A percentile compares a stretch with the other conserved stretches of the same genome.
These are phyloP conservation scores for Rutpela maculata DNA, from an alignment of 2,888 invertebrate species.

Conservation along the genomic window DNA sequence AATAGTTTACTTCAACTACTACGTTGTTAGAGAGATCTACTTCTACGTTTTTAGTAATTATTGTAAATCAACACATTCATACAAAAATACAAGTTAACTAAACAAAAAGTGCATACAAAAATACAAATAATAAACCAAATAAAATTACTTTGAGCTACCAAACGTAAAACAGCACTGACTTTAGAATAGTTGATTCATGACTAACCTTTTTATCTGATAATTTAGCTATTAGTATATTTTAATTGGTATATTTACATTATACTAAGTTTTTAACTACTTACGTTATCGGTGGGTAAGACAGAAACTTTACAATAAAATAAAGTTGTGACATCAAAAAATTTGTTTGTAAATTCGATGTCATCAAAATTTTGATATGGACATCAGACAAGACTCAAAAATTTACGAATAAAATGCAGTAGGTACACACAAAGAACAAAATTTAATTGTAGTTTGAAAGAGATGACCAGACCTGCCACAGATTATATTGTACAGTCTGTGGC, in stretches of 20 bases:
- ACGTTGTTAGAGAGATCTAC: not conserved
- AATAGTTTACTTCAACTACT: not conserved
- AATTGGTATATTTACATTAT: not conserved
- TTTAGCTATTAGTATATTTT: not conserved
- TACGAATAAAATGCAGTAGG: too few relatives aligned
- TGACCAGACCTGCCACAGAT: too few relatives aligned
- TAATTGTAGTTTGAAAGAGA: too few relatives aligned
- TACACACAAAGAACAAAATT: too few relatives aligned
- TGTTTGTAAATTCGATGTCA: too few relatives aligned
- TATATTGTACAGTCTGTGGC: too few relatives aligned
- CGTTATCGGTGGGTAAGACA: too few relatives aligned
- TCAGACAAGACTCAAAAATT: too few relatives aligned
- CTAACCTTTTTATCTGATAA: conserved; percentile 11
- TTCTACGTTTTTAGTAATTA: conserved; percentile 24
- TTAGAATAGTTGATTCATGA: not conserved
- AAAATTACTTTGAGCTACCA: conserved; percentile 22
- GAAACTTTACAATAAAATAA: too few relatives aligned
- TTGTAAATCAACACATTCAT: not conserved
- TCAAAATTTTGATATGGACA: too few relatives aligned
- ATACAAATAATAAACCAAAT: conserved; percentile 8
- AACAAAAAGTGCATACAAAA: conserved; percentile 11
- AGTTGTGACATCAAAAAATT: too few relatives aligned
- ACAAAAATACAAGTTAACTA: conserved; percentile 1
- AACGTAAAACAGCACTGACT: conserved; percentile 5
- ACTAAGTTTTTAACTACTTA: too few relatives aligned